Evolutionary conservation across 2,797 vertebrate genomes (phyloP), one percentile per base, ranked within the genome.

Genomic region (Neostethus bicornis): DNA sequence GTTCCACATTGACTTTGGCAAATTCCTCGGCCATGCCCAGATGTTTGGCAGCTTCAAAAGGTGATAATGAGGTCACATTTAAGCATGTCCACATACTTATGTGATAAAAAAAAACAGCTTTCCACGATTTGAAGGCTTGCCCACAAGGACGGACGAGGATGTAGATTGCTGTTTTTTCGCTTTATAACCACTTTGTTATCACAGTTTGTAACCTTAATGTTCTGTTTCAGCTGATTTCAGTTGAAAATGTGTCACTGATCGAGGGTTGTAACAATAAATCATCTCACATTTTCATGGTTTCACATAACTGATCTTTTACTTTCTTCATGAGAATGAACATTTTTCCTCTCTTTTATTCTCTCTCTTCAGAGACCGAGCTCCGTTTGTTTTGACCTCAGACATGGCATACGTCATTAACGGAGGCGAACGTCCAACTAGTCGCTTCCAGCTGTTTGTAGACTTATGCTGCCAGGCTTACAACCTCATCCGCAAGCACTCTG

Each of bases 391-490:
- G 68, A 99, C 97, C 2, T 99, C 97, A 1, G 97, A 99, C 81
- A 99, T 99, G 97, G 97, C 97, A 0, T 99, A 99, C 11, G 97
- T 99, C 77, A 99, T 99, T 76, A 99, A 99, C 19, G 97, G 96
- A 4, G 97, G 97, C 3, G 97, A 99, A 82, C 94, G 95, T 28
- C 96, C 97, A 24, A 98, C 96, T 61, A 97, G 97, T 55, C 96
- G 97, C 61, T 99, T 99, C 79, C 97, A 99, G 88, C 91, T 98
- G 51, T 99, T 99, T 0, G 95, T 99, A 58, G 97, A 99, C 74
- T 91, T 99, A 59, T 99, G 97, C 58, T 97, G 93, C 58, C 96
- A 98, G 81, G 95, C 97, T 54, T 99, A 99, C 90, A 99, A 99
- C 79, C 90, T 98, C 75, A 96, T 99, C 75, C 92, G 97, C 76